A percentile compares a stretch with the other conserved stretches of the same genome.
Evolutionary conservation across 2,888 invertebrate genomes (phyloP).

Genomic region (Strigamia crassipes): DNA sequence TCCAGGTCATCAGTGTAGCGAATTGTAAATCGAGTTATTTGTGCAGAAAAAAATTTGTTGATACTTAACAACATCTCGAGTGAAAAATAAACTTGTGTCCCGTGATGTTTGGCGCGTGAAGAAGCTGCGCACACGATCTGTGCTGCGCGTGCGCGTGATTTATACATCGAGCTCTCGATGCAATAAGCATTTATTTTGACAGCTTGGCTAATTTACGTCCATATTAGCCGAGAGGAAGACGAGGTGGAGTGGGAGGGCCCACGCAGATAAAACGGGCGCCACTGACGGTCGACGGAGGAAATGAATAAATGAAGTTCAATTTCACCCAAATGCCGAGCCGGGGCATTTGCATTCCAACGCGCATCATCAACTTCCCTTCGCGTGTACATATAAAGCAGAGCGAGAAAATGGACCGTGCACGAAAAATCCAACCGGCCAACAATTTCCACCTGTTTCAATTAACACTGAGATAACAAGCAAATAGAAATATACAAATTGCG

Average conservation of each 20-base stretch:
- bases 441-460: constrained; percentile 17
- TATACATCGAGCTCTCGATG: constrained; percentile 45
- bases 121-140: constrained; percentile 15
- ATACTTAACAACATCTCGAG: background rate
- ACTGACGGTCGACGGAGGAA: constrained; percentile 46
- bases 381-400: background rate
- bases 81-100: constrained; percentile 11
- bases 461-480: constrained; percentile 14
- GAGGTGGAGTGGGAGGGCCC: constrained; percentile 6
- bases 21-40: constrained; percentile 4
- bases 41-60: background rate
- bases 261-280: constrained; percentile 42
- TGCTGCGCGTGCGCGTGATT: constrained; percentile 44
- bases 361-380: constrained; percentile 28
- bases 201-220: constrained; percentile 48
- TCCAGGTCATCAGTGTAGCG: background rate
- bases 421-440: constrained; percentile 16
- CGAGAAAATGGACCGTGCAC: constrained; percentile 13
- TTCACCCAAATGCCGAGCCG: constrained; percentile 47
- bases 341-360: constrained; percentile 21
- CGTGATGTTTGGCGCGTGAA: constrained; percentile 28
- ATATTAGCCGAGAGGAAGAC: constrained; percentile 46
- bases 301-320: constrained; percentile 49
- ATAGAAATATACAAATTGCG: constrained; percentile 21
- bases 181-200: constrained; percentile 48